A percentile compares a stretch with the other conserved stretches of the same genome.
Evolutionary conservation across 2,797 vertebrate species (phyloP).

Genomic region (Halcyon badia): DNA sequence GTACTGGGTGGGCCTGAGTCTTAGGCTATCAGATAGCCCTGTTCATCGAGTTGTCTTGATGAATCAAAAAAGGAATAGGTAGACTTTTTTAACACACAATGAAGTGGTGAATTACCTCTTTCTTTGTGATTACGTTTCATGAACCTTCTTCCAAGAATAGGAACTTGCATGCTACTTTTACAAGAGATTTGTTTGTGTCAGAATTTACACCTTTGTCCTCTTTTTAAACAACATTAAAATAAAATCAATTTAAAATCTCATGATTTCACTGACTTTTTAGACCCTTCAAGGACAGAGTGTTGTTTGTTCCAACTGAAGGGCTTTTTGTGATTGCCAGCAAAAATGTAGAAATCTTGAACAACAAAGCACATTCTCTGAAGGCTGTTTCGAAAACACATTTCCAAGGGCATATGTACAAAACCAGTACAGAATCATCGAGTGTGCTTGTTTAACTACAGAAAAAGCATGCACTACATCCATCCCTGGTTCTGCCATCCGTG

Average conservation of each 20-base stretch:
- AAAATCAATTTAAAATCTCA: slow-evolving; percentile 17
- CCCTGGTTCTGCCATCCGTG: background rate
- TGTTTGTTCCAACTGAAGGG: background rate
- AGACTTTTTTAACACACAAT: background rate
- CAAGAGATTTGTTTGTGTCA: background rate
- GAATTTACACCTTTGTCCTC: background rate
- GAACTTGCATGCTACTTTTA: background rate
- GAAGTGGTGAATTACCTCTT: background rate
- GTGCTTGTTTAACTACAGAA: background rate
- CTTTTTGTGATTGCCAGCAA: background rate
- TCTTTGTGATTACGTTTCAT: background rate
- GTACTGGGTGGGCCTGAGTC: background rate
- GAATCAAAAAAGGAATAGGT: background rate
- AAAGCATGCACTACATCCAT: fast-evolving
- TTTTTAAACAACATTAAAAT: background rate
- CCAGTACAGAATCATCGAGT: background rate
- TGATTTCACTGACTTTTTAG: background rate
- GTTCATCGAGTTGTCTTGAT: background rate
- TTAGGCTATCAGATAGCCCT: background rate
- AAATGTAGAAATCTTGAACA: background rate
- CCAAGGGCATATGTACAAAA: background rate
- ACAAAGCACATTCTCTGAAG: background rate
- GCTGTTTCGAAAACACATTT: background rate
- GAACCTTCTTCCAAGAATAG: background rate
- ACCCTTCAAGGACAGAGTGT: background rate